phyloP scores from a whole-genome alignment of 2,888 invertebrate genomes.

The Electrophaes corylata region DNA sequence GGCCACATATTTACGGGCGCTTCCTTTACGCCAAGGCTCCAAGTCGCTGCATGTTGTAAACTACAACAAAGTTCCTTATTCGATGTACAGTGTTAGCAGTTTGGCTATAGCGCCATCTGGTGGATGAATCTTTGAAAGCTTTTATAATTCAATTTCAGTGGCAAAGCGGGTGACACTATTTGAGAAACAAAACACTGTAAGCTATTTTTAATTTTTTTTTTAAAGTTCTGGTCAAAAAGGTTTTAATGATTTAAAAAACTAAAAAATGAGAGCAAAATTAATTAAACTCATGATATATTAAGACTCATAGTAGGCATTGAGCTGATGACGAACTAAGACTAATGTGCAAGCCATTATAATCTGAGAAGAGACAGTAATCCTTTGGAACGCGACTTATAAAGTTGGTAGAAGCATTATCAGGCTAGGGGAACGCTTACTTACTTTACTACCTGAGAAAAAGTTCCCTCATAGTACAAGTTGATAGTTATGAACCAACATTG shows the following conservation, averaged over 20 bases:
- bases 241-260: neutral
- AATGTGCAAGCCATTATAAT: constrained; percentile 17
- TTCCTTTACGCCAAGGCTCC: neutral
- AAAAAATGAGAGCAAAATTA: neutral
- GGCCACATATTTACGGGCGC: neutral
- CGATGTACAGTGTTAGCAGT: neutral
- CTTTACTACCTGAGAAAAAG: neutral
- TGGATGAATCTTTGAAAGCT: neutral
- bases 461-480: too few species aligned
- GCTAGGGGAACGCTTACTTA: neutral
- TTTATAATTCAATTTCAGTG: neutral
- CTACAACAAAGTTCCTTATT: neutral
- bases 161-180: neutral
- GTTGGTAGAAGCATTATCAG: neutral
- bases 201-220: too few species aligned
- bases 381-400: constrained; percentile 11
- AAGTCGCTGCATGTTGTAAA: neutral
- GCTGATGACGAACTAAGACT: constrained; percentile 21
- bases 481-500: too few species aligned
- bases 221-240: too few species aligned
- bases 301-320: neutral
- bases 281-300: constrained; percentile 1
- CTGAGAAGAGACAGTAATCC: constrained; percentile 24
- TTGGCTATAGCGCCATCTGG: neutral
- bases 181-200: neutral